Evolutionary conservation across 2,797 vertebrate genomes (phyloP).

Genomic region (Myotis pilosus): DNA sequence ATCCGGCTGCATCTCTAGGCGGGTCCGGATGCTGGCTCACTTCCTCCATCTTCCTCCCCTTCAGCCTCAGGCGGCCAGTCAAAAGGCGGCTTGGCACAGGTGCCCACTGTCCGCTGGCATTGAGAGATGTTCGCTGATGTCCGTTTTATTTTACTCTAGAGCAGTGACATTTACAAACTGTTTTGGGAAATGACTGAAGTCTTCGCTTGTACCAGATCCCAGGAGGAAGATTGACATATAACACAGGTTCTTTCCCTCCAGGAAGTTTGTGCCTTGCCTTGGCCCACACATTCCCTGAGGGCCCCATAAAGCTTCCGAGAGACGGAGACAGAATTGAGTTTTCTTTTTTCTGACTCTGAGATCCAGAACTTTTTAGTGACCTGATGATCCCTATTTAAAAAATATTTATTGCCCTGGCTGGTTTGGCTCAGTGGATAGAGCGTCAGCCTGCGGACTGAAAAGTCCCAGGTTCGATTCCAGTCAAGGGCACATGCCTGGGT

Average conservation of each 20-base stretch:
- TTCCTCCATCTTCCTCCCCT: background rate
- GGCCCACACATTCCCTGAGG: background rate
- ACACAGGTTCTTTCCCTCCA: background rate
- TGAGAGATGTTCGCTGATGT: background rate
- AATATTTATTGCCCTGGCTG: no score
- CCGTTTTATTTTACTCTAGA: background rate
- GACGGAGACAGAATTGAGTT: background rate
- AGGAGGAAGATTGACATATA: background rate
- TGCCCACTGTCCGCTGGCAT: background rate
- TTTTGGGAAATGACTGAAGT: background rate
- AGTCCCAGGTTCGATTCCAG: no score
- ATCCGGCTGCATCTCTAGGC: rapidly evolving
- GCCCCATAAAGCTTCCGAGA: background rate
- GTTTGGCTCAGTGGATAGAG: no score
- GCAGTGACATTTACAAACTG: background rate
- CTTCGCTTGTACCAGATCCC: background rate
- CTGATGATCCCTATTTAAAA: background rate
- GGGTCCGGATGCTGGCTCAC: rapidly evolving
- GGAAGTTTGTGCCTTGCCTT: background rate
- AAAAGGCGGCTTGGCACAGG: background rate
- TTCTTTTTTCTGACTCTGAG: background rate
- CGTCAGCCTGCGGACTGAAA: no score
- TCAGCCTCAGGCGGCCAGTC: background rate
- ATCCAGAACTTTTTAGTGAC: background rate
- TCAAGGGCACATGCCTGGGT: no score